Percentiles rank a stretch among this genome's conserved stretches.
Evolutionary conservation across 2,888 invertebrate species (phyloP).

Genomic region (Iphiclides podalirius): DNA sequence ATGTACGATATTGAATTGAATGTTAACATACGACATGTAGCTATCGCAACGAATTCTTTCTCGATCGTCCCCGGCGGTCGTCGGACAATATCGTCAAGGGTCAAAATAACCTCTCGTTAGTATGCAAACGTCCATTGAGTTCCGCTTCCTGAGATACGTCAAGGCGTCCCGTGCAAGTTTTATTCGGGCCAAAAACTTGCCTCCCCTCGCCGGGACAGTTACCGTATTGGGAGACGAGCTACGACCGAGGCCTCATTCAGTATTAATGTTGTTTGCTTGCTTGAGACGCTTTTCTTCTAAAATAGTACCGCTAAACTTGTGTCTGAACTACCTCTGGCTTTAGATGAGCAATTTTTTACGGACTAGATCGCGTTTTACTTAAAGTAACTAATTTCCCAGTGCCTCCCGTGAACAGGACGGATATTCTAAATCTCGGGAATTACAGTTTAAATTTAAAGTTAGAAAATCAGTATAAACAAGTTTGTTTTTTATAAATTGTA

Average conservation of each 20-base stretch:
- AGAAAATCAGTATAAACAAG: too few species aligned
- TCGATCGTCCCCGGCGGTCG: background rate
- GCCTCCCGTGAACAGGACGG: too few species aligned
- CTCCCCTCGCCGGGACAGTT: slow-evolving; percentile 51
- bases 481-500: too few species aligned
- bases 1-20: too few species aligned
- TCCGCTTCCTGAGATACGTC: slow-evolving; percentile 35
- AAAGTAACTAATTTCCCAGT: too few species aligned
- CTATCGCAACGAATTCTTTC: too few species aligned
- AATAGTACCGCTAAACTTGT: slow-evolving; percentile 8
- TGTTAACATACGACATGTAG: too few species aligned
- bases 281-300: slow-evolving; percentile 26
- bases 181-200: slow-evolving; percentile 41
- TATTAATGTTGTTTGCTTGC: slow-evolving; percentile 52
- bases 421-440: too few species aligned
- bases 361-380: too few species aligned
- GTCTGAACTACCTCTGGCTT: too few species aligned
- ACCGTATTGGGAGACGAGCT: slow-evolving; percentile 62
- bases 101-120: slow-evolving; percentile 36
- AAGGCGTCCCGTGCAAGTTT: slow-evolving; percentile 35
- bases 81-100: slow-evolving; percentile 25
- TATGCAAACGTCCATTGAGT: slow-evolving; percentile 60
- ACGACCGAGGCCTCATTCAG: slow-evolving; percentile 51
- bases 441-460: too few species aligned
- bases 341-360: too few species aligned